phyloP scores from a whole-genome alignment of 1,140 invertebrate genomes.

The Eriocheir sinensis region DNA sequence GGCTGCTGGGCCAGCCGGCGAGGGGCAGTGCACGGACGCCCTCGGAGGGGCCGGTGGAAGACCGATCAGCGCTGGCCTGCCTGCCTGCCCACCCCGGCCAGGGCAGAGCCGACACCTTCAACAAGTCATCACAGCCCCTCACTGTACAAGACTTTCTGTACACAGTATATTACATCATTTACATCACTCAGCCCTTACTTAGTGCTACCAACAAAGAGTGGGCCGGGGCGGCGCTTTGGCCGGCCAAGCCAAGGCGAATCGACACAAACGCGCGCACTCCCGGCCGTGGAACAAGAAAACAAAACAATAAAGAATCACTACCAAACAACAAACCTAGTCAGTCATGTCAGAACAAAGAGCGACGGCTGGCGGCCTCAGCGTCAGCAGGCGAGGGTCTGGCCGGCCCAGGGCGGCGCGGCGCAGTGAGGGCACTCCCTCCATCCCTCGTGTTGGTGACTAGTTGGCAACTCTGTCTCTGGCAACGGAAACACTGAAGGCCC shows the following conservation, averaged over 20 bases:
- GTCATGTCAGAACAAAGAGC: constrained; percentile 69
- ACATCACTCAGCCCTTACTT: constrained; percentile 67
- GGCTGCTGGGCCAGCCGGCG: background rate
- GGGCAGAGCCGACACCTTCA: constrained; percentile 42
- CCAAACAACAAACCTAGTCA: constrained; percentile 73
- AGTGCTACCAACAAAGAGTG: constrained; percentile 60
- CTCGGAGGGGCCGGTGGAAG: constrained; percentile 66
- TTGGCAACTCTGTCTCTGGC: constrained; percentile 69
- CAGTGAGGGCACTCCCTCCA: constrained; percentile 23
- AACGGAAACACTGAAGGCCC: constrained; percentile 72
- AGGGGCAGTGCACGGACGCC: background rate
- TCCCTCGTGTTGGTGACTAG: constrained; percentile 75
- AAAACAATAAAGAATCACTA: constrained; percentile 68
- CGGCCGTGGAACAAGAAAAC: constrained; percentile 63
- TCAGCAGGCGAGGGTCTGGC: background rate
- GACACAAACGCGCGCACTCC: constrained; percentile 48
- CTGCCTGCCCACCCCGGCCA: constrained; percentile 53
- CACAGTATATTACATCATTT: constrained; percentile 73
- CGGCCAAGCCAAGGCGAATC: background rate
- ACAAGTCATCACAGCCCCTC: constrained; percentile 57
- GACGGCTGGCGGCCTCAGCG: constrained; percentile 48
- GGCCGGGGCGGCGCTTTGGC: constrained; percentile 33
- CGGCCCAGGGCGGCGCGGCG: background rate
- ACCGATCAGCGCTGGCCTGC: constrained; percentile 67
- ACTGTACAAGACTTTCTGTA: constrained; percentile 74